These are phyloP conservation scores for Eulemur rubriventer DNA, from an alignment of 2,797 vertebrate species.

Conservation along the genomic window DNA sequence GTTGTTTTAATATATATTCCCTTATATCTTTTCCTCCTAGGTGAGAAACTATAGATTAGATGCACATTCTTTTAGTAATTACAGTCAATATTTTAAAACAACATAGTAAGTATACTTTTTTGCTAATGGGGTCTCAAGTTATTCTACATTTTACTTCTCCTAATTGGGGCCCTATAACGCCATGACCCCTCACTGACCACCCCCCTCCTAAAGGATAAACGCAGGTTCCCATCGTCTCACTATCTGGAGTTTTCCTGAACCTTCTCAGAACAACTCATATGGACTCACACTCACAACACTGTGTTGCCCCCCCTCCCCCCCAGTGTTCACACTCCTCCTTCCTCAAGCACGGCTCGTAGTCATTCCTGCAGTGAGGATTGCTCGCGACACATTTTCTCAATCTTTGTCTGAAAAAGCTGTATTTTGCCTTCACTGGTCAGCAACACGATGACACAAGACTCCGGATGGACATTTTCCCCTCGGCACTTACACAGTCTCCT, in stretches of 20 bases:
- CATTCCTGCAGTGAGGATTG: background rate
- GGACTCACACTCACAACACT: too few relatives aligned
- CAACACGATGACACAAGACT: too few relatives aligned
- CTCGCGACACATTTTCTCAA: background rate
- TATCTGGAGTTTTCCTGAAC: background rate
- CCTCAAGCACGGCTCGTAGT: background rate
- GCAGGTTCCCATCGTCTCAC: fast-evolving
- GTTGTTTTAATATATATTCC: background rate
- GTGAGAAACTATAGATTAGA: background rate
- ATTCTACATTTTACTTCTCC: background rate
- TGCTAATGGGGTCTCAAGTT: background rate
- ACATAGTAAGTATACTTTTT: background rate
- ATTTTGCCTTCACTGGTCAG: background rate
- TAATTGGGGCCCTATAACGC: too few relatives aligned
- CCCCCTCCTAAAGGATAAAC: background rate
- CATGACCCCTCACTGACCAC: background rate
- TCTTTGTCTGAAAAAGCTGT: background rate
- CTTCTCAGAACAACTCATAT: background rate
- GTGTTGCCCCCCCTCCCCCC: fast-evolving
- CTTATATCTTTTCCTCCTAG: background rate
- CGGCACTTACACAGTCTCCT: background rate
- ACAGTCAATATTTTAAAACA: background rate
- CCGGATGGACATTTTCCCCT: background rate
- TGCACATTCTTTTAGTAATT: background rate
- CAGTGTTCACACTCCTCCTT: background rate